phyloP scores from a whole-genome alignment of 2,888 invertebrate species.

The Cantharis nigra region DNA sequence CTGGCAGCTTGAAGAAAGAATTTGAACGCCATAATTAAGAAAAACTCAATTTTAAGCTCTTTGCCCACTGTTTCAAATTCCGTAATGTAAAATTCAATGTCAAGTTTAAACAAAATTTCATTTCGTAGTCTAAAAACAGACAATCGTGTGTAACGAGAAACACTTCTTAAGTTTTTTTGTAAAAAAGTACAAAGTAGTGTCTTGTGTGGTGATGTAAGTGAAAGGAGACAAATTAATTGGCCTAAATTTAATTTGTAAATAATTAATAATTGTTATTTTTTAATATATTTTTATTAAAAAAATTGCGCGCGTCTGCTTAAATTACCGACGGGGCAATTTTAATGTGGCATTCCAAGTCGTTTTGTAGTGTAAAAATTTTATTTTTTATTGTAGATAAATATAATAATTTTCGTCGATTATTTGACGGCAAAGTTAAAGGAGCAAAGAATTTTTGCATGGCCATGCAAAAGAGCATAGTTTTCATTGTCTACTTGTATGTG shows the following conservation, averaged over 20 bases:
- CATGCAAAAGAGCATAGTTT: conserved; percentile 45
- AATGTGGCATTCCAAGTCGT: conserved; percentile 8
- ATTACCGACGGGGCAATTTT: neutral
- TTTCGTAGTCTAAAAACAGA: neutral
- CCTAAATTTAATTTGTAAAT: neutral
- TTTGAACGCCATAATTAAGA: neutral
- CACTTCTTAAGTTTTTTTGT: neutral
- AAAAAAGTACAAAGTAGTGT: neutral
- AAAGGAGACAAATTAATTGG: neutral
- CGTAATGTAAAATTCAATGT: neutral
- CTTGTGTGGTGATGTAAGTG: neutral
- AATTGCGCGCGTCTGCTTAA: neutral
- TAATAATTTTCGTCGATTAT: conserved; percentile 38
- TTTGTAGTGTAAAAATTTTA: conserved; percentile 11
- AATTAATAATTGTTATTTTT: neutral
- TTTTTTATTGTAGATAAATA: conserved; percentile 23
- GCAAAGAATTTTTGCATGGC: conserved; percentile 36
- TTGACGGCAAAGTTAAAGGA: conserved; percentile 44
- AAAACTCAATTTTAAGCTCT: no score
- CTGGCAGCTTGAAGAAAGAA: neutral
- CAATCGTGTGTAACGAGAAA: neutral
- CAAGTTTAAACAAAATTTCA: neutral
- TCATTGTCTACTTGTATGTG: conserved; percentile 52
- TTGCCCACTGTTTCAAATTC: no score
- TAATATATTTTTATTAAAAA: neutral